Percentiles rank a stretch among this genome's conserved stretches.
Evolutionary conservation across 2,113 vertebrate genomes (phyloP).

Genomic region (Picathartes gymnocephalus): DNA sequence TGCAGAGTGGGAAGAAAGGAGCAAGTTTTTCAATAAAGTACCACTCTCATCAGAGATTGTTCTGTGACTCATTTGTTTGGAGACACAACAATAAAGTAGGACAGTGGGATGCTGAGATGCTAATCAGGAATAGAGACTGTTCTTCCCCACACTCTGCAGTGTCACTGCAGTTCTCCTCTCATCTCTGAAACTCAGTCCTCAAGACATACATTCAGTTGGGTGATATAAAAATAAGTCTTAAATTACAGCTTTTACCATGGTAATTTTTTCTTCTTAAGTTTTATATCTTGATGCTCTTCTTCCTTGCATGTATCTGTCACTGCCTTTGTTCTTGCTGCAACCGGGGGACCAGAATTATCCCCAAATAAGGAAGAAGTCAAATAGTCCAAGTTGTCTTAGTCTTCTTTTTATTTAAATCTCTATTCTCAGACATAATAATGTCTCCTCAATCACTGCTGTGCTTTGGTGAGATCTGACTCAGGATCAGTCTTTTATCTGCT

Average conservation of each 20-base stretch:
- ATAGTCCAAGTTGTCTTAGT: not conserved
- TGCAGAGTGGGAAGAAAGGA: not conserved
- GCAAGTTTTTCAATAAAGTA: not conserved
- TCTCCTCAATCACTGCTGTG: not conserved
- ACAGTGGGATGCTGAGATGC: not conserved
- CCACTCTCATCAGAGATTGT: not conserved
- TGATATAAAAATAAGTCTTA: not conserved
- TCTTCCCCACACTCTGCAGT: not conserved
- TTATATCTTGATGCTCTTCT: not conserved
- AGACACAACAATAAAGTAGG: constrained; percentile 2
- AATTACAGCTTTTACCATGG: not conserved
- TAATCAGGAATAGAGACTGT: not conserved
- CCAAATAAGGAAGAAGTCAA: not conserved
- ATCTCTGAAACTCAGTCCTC: not conserved
- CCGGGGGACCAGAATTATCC: not conserved
- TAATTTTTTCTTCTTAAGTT: not conserved
- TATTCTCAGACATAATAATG: not conserved
- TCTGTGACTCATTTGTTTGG: not conserved
- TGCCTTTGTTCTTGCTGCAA: not conserved
- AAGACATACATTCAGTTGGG: not conserved
- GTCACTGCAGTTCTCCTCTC: not conserved
- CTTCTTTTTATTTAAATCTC: not conserved
- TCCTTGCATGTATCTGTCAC: not conserved
- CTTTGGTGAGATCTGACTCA: not conserved
- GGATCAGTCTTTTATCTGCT: not conserved